phyloP scores from a whole-genome alignment of 1,140 invertebrate species.

The Hesperophylax magnus region DNA sequence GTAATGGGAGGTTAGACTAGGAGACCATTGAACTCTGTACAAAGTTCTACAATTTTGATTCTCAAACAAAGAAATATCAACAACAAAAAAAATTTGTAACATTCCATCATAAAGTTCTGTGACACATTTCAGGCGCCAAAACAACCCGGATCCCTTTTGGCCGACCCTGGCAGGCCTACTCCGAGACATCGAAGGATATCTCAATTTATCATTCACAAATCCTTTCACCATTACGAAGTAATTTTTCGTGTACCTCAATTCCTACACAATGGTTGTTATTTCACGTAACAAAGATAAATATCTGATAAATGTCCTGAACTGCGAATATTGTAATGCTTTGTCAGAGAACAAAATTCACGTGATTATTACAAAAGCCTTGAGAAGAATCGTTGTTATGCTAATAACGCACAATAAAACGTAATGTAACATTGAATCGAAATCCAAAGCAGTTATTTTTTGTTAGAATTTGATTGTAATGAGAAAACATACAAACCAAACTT shows the following conservation, averaged over 20 bases:
- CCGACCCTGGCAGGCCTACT: too few relatives aligned
- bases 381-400: neutral
- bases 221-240: neutral
- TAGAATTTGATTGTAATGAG: neutral
- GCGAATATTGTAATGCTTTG: conserved; percentile 13
- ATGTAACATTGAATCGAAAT: neutral
- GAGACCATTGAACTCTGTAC: too few relatives aligned
- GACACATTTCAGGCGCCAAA: too few relatives aligned
- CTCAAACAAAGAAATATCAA: too few relatives aligned
- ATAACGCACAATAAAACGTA: conserved; percentile 3
- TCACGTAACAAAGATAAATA: conserved; percentile 13
- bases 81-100: too few relatives aligned
- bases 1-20: too few relatives aligned
- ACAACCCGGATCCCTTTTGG: too few relatives aligned
- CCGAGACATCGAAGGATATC: conserved; percentile 3
- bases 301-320: neutral
- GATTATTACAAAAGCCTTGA: neutral
- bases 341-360: neutral
- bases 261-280: conserved; percentile 2
- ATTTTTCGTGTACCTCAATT: conserved; percentile 5
- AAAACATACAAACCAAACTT: neutral
- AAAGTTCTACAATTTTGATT: too few relatives aligned
- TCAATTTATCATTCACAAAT: conserved; percentile 15
- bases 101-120: too few relatives aligned
- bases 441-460: neutral